phyloP scores from a whole-genome alignment of 2,888 invertebrate genomes.

The Drosophila demipolita region DNA sequence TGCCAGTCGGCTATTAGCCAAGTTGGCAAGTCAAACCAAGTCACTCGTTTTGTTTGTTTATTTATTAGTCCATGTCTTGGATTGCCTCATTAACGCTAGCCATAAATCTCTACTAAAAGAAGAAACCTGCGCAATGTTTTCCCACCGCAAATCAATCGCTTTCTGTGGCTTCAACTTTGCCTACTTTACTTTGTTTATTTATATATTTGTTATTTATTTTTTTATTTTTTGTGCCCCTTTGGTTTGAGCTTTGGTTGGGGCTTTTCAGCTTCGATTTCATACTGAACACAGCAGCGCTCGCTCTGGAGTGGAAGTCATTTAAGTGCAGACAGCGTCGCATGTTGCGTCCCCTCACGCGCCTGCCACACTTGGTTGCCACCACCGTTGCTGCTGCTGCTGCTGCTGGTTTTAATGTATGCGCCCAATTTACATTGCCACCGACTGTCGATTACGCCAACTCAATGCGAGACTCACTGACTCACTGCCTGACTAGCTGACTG shows the following conservation, averaged over 20 bases:
- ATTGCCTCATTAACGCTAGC: conserved; percentile 41
- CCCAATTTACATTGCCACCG: conserved; percentile 79
- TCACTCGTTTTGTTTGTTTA: conserved; percentile 4
- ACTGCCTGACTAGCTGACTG: conserved; percentile 39
- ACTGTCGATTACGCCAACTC: conserved; percentile 63
- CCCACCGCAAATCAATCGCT: conserved; percentile 58
- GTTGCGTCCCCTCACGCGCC: background rate
- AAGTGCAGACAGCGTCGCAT: conserved; percentile 69
- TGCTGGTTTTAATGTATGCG: conserved; percentile 51
- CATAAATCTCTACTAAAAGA: conserved; percentile 43
- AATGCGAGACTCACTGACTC: conserved; percentile 39
- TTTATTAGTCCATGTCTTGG: conserved; percentile 34
- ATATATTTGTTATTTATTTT: background rate
- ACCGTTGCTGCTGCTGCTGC: background rate
- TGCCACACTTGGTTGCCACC: conserved; percentile 55
- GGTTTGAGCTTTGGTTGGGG: conserved; percentile 12
- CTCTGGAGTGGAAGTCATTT: conserved; percentile 73
- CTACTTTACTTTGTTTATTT: conserved; percentile 18
- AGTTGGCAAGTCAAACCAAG: conserved; percentile 4
- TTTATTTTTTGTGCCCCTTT: conserved; percentile 21
- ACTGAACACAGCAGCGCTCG: conserved; percentile 53
- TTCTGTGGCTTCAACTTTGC: conserved; percentile 37
- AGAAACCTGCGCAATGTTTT: conserved; percentile 42
- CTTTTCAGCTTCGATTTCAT: conserved; percentile 58
- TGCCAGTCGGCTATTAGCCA: conserved; percentile 39